Conservation (phyloP, 2,888 invertebrate species). For the Achlya flavicornis region DNA sequence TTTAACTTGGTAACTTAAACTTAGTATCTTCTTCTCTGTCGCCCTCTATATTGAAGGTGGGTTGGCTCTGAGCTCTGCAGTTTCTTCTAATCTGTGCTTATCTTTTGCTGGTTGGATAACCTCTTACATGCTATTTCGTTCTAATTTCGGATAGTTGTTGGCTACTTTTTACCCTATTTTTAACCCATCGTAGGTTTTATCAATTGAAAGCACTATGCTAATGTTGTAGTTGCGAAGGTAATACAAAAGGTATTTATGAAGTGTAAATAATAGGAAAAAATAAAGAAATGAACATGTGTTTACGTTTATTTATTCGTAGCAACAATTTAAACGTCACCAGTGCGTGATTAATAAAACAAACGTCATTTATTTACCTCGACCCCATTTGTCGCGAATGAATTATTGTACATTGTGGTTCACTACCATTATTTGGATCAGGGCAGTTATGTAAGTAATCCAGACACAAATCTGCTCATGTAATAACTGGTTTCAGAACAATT, state of each 20-base stretch:
- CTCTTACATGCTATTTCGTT: neutral
- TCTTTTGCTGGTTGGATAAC: neutral
- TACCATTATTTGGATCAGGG: neutral
- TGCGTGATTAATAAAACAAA: conserved; percentile 17
- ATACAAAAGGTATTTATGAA: neutral
- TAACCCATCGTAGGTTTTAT: neutral
- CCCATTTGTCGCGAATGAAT: conserved; percentile 23
- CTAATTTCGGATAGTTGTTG: neutral
- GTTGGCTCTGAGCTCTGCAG: neutral
- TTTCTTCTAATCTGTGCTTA: neutral
- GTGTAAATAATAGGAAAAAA: neutral
- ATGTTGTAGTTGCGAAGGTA: neutral
- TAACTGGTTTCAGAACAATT: conserved; percentile 7
- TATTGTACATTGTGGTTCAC: conserved; percentile 9
- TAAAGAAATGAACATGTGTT: neutral
- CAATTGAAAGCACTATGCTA: neutral
- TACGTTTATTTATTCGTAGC: neutral
- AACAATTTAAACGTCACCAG: conserved; percentile 9
- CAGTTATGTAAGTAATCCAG: conserved; percentile 5
- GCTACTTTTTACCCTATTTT: neutral
- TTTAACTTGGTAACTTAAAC: too few relatives aligned
- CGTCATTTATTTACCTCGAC: conserved; percentile 35
- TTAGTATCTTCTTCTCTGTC: neutral
- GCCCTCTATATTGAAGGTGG: neutral
- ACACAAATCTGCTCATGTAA: conserved; percentile 3